Conservation (phyloP, 2,888 invertebrate genomes). For the Acrocera orbiculus region DNA sequence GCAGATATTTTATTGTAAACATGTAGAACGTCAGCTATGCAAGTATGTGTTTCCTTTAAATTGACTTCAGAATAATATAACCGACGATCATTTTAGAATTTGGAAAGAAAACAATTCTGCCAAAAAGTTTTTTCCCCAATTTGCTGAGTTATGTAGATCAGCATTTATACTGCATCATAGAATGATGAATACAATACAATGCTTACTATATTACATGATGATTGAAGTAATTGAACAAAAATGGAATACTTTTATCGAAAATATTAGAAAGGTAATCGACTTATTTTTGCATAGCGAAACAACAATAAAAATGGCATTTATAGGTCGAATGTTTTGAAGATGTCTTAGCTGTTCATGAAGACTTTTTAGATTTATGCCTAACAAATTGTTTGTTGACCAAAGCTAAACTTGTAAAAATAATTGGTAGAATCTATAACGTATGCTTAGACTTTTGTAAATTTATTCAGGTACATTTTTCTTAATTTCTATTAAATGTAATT, state of each 20-base stretch:
- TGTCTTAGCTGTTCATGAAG: slow-evolving; percentile 70
- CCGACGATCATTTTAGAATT: slow-evolving; percentile 60
- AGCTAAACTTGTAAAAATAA: slow-evolving; percentile 63
- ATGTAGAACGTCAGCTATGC: slow-evolving; percentile 72
- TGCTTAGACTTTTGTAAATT: slow-evolving; percentile 86
- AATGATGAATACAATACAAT: slow-evolving; percentile 93
- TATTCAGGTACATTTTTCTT: slow-evolving; percentile 50
- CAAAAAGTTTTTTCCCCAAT: slow-evolving; percentile 53
- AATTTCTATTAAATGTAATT: too few relatives aligned
- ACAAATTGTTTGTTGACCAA: slow-evolving; percentile 92
- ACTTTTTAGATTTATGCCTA: slow-evolving; percentile 76
- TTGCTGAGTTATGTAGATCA: slow-evolving; percentile 59
- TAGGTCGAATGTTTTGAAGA: slow-evolving; percentile 72
- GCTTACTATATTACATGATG: slow-evolving; percentile 96
- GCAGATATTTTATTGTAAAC: slow-evolving; percentile 88
- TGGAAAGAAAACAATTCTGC: slow-evolving; percentile 88
- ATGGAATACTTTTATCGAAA: slow-evolving; percentile 77
- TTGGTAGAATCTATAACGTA: slow-evolving; percentile 69
- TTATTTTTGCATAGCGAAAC: too few relatives aligned
- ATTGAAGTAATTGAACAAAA: slow-evolving; percentile 94
- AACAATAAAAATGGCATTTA: too few relatives aligned
- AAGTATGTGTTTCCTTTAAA: too few relatives aligned
- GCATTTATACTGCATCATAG: slow-evolving; percentile 84
- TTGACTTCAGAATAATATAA: too few relatives aligned
- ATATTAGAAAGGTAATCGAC: slow-evolving; percentile 71